A percentile compares a stretch with the other conserved stretches of the same genome.
phyloP scores from a whole-genome alignment of 35 echinoderm and acorn worm genomes.

The Patiria miniata region DNA sequence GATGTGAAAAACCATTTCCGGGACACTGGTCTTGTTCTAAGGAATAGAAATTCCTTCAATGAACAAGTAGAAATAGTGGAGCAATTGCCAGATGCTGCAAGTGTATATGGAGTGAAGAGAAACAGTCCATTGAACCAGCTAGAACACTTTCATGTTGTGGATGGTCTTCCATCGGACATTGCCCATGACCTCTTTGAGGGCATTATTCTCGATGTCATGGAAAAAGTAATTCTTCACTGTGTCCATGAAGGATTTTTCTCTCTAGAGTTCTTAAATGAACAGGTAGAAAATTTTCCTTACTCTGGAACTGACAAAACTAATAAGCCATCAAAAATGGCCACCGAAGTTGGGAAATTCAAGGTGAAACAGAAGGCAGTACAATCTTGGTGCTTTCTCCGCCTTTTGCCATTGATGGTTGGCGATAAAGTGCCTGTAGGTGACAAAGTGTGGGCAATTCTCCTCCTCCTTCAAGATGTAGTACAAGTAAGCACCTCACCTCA shows the following conservation, averaged over 20 bases:
- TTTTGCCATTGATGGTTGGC: constrained; percentile 62
- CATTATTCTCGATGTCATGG: constrained; percentile 23
- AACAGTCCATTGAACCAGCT: constrained; percentile 44
- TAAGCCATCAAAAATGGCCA: constrained; percentile 15
- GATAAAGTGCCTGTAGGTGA: constrained; percentile 17
- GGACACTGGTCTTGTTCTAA: background rate
- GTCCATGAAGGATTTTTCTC: constrained; percentile 25
- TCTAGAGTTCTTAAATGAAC: constrained; percentile 37
- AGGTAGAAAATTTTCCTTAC: constrained; percentile 32
- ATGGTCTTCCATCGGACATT: constrained; percentile 39
- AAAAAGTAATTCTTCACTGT: constrained; percentile 46
- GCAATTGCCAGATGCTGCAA: background rate
- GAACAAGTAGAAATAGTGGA: constrained; percentile 27
- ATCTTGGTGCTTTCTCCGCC: constrained; percentile 34
- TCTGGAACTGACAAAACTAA: constrained; percentile 28
- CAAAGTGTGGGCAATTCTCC: constrained; percentile 11
- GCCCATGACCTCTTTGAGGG: constrained; percentile 58
- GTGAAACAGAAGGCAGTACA: constrained; percentile 50
- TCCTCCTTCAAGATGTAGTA: constrained; percentile 21
- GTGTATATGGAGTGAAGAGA: constrained; percentile 9
- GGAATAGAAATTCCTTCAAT: constrained; percentile 31
- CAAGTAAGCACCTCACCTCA: constrained; percentile 13
- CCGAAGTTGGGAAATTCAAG: background rate
- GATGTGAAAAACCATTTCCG: constrained; percentile 50
- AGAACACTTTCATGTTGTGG: constrained; percentile 41